phyloP scores from a whole-genome alignment of 2,113 vertebrate genomes.

The Sialia sialis region DNA sequence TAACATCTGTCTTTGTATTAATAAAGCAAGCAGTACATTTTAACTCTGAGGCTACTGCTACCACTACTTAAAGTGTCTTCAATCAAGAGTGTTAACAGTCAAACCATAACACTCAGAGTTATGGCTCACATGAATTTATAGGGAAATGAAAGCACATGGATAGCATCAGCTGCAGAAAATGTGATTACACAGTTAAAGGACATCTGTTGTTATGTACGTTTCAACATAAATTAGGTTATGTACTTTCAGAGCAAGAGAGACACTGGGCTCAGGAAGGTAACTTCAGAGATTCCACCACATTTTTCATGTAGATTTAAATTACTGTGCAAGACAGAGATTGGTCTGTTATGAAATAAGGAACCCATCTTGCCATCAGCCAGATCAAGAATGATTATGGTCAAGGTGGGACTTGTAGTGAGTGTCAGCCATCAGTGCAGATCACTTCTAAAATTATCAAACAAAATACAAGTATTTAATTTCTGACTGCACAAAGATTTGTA shows the following conservation, averaged over 20 bases:
- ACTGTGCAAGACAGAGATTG: background rate
- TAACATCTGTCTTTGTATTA: background rate
- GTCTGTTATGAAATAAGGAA: background rate
- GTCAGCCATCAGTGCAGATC: background rate
- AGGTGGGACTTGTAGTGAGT: background rate
- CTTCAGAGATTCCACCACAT: background rate
- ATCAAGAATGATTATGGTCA: background rate
- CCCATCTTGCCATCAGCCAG: background rate
- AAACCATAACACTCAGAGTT: conserved; percentile 24
- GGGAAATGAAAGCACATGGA: conserved; percentile 53
- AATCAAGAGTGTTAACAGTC: conserved; percentile 31
- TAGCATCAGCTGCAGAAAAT: background rate
- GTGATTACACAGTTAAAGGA: conserved; percentile 5
- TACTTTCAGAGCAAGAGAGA: conserved; percentile 34
- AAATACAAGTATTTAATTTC: background rate
- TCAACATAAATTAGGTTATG: conserved; percentile 27
- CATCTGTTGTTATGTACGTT: conserved; percentile 35
- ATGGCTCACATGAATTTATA: background rate
- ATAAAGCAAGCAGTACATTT: background rate
- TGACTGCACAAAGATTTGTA: background rate
- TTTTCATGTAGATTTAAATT: conserved; percentile 15
- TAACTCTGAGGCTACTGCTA: background rate
- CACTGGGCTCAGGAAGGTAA: background rate
- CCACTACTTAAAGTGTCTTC: conserved; percentile 21
- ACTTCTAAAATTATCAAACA: background rate